Evolutionary conservation across 2,113 vertebrate species (phyloP), one percentile per base, ranked within the genome.

Genomic region (Stegostoma tigrinum): DNA sequence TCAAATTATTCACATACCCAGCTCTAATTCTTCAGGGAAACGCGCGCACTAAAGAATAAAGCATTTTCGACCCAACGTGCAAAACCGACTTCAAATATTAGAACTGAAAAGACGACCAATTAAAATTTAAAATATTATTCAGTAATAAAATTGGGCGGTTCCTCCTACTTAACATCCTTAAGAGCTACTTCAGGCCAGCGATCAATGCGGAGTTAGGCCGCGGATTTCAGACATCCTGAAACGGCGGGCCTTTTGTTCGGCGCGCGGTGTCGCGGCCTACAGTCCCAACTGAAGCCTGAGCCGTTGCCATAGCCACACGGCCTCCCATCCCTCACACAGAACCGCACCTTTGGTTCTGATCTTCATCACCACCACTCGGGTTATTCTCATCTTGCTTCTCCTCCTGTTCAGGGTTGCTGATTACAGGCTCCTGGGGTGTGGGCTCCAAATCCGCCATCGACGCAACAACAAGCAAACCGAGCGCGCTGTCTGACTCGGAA

Each of bases 261-360:
- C 67, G 94, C 94, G 38, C 23, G 87, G 42, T 14, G 42, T 14
- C 23, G 93, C 68, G 94, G 68, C 94, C 94, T 72, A 15, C 68
- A 72, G 38, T 7, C 67, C 48, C 19, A 30, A 70, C 42, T 72
- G 38, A 72, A 95, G 94, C 67, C 94, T 75, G 68, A 48, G 23
- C 21, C 94, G 94, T 95, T 95, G 27, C 94, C 94, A 95, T 95
- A 93, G 94, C 70, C 94, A 93, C 94, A 95, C 67, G 23, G 68
- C 68, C 24, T 14, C 68, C 94, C 52, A 3, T 38, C 66, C 66
- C 93, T 72, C 93, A 48, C 66, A 93, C 24, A 45, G 3, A 48
- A 19, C 42, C 67, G 38, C 94, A 95, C 94, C 94, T 95, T 68
- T 95, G 67, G 68, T 48, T 95, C 94, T 95, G 67, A 15, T 72